Percentiles rank a stretch among this genome's conserved stretches.
These are phyloP conservation scores for Prosopocoilus inquinatus DNA, from an alignment of 2,888 invertebrate genomes.

Conservation along the genomic window DNA sequence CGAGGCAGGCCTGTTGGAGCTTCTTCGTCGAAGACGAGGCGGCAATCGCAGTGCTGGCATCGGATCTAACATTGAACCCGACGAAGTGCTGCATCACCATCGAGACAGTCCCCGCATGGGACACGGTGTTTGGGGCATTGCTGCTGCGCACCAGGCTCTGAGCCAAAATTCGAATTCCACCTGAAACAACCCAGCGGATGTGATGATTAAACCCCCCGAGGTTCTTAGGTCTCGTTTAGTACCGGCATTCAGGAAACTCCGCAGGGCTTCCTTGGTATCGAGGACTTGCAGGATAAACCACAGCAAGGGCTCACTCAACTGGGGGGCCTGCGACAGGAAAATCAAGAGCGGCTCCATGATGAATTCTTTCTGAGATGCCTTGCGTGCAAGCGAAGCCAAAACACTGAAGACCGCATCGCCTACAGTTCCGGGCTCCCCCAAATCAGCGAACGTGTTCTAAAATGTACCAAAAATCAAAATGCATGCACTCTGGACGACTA, in stretches of 20 bases:
- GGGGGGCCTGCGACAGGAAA: constrained; percentile 59
- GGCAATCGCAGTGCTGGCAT: constrained; percentile 44
- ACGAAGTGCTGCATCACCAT: constrained; percentile 65
- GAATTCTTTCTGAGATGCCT: constrained; percentile 71
- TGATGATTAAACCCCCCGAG: neutral
- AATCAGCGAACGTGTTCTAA: constrained; percentile 30
- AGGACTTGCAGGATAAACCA: constrained; percentile 79
- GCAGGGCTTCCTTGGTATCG: constrained; percentile 72
- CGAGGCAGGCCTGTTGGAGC: constrained; percentile 54
- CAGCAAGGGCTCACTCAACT: constrained; percentile 81
- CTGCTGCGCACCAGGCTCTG: constrained; percentile 75
- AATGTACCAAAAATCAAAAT: constrained; percentile 9
- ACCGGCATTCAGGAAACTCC: constrained; percentile 71
- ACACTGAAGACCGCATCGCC: constrained; percentile 88
- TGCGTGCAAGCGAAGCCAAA: constrained; percentile 71
- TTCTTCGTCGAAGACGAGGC: constrained; percentile 44
- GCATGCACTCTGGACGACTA: neutral
- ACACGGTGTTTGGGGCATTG: constrained; percentile 64
- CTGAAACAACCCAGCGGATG: constrained; percentile 30
- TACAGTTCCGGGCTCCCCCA: constrained; percentile 70
- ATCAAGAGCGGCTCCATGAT: constrained; percentile 76
- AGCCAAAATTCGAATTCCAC: constrained; percentile 73
- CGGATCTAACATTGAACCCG: constrained; percentile 47
- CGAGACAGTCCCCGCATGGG: constrained; percentile 54
- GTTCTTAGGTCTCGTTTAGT: constrained; percentile 9